phyloP scores from a whole-genome alignment of 2,797 vertebrate species.

The Pangasius larnaudii region DNA sequence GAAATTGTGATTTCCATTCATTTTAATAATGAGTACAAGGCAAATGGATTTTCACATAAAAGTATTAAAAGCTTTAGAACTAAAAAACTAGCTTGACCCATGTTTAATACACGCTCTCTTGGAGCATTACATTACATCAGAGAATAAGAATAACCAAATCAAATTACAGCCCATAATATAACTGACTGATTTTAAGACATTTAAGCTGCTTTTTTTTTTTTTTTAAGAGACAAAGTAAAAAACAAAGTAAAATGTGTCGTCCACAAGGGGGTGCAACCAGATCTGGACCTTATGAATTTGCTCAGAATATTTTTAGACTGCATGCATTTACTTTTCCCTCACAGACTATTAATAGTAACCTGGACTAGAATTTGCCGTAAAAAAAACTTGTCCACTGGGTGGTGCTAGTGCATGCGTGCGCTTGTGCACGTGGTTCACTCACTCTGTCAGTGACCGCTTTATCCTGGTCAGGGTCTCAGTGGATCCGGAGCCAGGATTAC shows the following conservation, averaged over 20 bases:
- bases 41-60: not conserved
- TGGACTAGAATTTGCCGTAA: not conserved
- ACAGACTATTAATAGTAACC: not conserved
- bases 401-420: not conserved
- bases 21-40: not conserved
- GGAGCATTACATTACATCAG: not conserved
- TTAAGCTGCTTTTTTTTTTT: not conserved
- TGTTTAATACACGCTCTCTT: too few species aligned
- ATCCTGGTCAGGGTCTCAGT: not conserved
- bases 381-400: not conserved
- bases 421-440: not conserved
- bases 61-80: not conserved
- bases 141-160: not conserved
- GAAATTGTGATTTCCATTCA: not conserved
- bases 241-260: not conserved
- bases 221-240: not conserved
- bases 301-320: not conserved
- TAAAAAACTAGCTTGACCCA: not conserved
- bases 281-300: not conserved
- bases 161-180: not conserved
- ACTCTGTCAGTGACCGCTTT: not conserved
- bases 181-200: not conserved
- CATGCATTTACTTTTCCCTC: not conserved
- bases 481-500: not conserved
- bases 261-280: not conserved